Evolutionary conservation across 2,888 invertebrate genomes (phyloP).

Genomic region (Drosophila longiperda): DNA sequence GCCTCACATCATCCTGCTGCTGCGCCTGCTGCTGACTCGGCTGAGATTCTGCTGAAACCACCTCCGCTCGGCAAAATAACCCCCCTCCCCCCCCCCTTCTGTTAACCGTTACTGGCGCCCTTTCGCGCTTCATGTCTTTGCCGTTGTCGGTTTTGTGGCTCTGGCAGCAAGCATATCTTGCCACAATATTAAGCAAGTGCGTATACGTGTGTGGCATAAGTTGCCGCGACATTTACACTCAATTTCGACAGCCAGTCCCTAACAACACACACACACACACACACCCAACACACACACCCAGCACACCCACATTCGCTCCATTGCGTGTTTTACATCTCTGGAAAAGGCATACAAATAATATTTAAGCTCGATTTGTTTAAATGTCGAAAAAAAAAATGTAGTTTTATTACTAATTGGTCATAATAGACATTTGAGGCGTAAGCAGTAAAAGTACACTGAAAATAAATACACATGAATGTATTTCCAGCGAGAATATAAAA

Average conservation of each 20-base stretch:
- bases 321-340: slow-evolving; percentile 36
- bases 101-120: neutral
- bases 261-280: neutral
- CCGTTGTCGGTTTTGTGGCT: slow-evolving; percentile 40
- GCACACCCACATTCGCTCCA: neutral
- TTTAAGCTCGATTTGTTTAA: slow-evolving; percentile 5
- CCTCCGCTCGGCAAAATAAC: neutral
- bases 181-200: slow-evolving; percentile 75
- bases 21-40: slow-evolving; percentile 62
- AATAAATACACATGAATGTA: neutral
- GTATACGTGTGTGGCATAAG: slow-evolving; percentile 77
- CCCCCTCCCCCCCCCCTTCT: neutral
- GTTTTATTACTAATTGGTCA: slow-evolving; percentile 43
- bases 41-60: slow-evolving; percentile 16
- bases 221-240: slow-evolving; percentile 75
- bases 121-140: slow-evolving; percentile 33
- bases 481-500: too few relatives aligned
- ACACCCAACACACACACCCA: neutral
- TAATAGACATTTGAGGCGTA: too few relatives aligned
- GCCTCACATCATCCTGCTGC: slow-evolving; percentile 23
- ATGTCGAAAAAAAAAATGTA: neutral
- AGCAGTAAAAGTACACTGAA: neutral
- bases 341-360: slow-evolving; percentile 47
- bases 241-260: slow-evolving; percentile 44
- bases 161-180: slow-evolving; percentile 46